These are phyloP conservation scores for Tinamus guttatus DNA, from an alignment of 2,113 vertebrate species.

Conservation along the genomic window DNA sequence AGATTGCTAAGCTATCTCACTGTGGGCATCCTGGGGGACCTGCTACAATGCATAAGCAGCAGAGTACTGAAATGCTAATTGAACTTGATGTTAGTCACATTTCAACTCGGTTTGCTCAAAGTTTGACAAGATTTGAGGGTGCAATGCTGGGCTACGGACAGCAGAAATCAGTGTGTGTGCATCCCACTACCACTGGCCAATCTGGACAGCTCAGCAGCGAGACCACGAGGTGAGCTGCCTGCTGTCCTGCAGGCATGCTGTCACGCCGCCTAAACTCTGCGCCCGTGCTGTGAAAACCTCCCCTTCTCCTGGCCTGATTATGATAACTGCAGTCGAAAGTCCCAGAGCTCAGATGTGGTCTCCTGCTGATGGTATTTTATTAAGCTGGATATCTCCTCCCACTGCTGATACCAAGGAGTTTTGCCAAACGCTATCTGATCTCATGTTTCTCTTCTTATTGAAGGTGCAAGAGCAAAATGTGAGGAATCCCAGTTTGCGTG, in stretches of 20 bases:
- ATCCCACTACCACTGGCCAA: background rate
- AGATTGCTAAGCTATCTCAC: background rate
- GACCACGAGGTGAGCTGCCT: background rate
- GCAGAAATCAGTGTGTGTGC: background rate
- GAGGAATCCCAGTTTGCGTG: constrained; percentile 92
- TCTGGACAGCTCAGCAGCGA: background rate
- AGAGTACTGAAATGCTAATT: background rate
- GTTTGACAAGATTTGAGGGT: background rate
- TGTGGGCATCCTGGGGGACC: background rate
- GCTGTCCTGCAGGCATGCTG: background rate
- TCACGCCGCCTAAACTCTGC: background rate
- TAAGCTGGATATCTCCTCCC: background rate
- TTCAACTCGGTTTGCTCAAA: background rate
- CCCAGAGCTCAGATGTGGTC: background rate
- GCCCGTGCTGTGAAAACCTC: background rate
- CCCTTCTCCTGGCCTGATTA: background rate
- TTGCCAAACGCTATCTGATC: fast-evolving
- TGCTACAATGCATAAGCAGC: background rate
- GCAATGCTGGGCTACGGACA: fast-evolving
- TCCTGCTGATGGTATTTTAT: background rate
- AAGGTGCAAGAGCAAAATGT: constrained; percentile 88
- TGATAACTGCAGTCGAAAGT: background rate
- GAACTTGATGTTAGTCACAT: background rate
- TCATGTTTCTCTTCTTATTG: background rate
- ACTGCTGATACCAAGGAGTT: background rate